Conservation (phyloP, 2,888 invertebrate species). For the Agrilus mali region DNA sequence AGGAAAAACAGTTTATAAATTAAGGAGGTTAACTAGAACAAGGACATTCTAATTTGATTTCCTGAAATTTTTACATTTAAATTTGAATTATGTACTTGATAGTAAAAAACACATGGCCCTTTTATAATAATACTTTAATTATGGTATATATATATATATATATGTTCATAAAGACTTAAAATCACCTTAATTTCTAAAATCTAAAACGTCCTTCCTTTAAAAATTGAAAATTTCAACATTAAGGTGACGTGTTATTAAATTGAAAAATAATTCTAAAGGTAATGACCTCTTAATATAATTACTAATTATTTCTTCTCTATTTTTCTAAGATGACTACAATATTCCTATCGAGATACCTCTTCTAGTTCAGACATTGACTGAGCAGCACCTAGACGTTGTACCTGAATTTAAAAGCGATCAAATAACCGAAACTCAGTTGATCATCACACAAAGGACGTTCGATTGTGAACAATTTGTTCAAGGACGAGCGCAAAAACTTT, state of each 20-base stretch:
- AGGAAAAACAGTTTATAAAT: background rate
- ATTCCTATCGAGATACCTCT: slow-evolving; percentile 34
- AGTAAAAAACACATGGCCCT: background rate
- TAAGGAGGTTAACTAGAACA: background rate
- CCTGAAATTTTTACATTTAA: no score
- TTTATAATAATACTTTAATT: no score
- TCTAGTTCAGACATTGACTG: slow-evolving; percentile 30
- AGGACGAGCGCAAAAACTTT: slow-evolving; percentile 31
- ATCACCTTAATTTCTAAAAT: no score
- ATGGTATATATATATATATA: slow-evolving; percentile 1
- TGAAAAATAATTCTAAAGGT: no score
- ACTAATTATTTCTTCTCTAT: background rate
- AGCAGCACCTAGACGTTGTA: slow-evolving; percentile 31
- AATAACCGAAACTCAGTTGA: slow-evolving; percentile 30
- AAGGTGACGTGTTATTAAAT: no score
- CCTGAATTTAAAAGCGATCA: slow-evolving; percentile 32
- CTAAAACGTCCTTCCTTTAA: no score
- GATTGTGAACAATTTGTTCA: slow-evolving; percentile 36
- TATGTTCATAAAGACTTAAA: no score
- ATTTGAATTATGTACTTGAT: background rate
- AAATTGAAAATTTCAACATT: no score
- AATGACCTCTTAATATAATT: no score
- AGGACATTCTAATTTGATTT: no score
- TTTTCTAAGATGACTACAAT: slow-evolving; percentile 25
- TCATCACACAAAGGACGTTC: slow-evolving; percentile 32